Base-by-base conservation (phyloP, 2,113 vertebrate species). In the Urocynchramus pylzowi region DNA sequence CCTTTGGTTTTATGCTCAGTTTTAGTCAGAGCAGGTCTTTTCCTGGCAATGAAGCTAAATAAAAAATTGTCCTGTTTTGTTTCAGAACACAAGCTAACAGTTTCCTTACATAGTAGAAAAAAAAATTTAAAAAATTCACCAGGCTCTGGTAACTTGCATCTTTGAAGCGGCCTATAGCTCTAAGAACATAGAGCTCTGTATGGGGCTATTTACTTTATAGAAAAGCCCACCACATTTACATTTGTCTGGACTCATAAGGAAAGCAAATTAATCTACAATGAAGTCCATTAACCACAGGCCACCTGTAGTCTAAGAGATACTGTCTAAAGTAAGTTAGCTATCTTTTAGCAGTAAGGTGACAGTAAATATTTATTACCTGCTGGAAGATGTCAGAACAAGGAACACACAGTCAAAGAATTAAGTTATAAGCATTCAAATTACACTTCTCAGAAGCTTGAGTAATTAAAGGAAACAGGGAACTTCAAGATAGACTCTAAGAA, bases 341-440 rank as follows among this genome's bases (percentile, higher is more conserved):
- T 30, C 57, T 85, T 80, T 44, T 54, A 90, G 78, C 50, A 87
- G 70, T 23, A 91, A 82, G 33, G 8, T 44, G 16, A 60, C 19
- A 68, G 14, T 67, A 93, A 81, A 68, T 90, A 96, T 71, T 89
- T 84, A 87, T 41, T 45, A 88, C n/a, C 54, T 77, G n/a, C 52
- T 64, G 47, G 47, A 91, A 77, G 30, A 85, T 44, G 21, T 27
- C 56, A 88, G 47, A 90, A 80, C 19, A 84, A 50, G 33, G 44
- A 95, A 69, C 33, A 79, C 3, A 6, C 2, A 84, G 35, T 14
- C 52, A 42, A 82, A 90, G n/a, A 82, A 68, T 16, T n/a, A 71
- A 91, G 9, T 49, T 45, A 11, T 23, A 85, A 90, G 24, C 23
- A 86, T 70, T 91, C 30, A 90, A 85, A 70, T 24, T 54, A 50